These are phyloP conservation scores for Cydia strobilella DNA, from an alignment of 1,140 invertebrate species.

Conservation along the genomic window DNA sequence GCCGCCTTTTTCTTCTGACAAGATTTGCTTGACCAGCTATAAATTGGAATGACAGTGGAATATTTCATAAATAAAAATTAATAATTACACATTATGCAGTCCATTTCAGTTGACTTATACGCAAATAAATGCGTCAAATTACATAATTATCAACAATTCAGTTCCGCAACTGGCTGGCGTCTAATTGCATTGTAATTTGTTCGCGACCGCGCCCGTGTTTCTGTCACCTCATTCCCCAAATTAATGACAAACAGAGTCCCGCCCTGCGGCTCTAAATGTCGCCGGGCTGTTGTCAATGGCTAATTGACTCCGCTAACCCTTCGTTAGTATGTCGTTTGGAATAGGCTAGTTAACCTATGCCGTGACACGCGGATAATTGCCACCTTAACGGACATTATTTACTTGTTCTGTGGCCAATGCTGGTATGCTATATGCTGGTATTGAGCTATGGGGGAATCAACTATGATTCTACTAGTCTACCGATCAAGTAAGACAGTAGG, in stretches of 20 bases:
- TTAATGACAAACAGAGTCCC: slow-evolving; percentile 74
- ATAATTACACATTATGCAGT: not conserved
- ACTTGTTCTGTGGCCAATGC: not conserved
- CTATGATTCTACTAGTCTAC: too few relatives aligned
- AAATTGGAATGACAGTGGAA: too few relatives aligned
- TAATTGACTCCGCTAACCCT: slow-evolving; percentile 68
- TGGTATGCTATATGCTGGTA: not conserved
- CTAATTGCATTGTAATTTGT: slow-evolving; percentile 63
- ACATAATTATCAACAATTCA: slow-evolving; percentile 22
- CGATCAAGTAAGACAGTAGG: too few relatives aligned
- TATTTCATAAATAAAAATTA: not conserved
- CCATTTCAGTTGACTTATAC: not conserved
- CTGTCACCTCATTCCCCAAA: slow-evolving; percentile 73
- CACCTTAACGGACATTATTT: not conserved
- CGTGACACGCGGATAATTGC: slow-evolving; percentile 40
- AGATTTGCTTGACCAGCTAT: too few relatives aligned
- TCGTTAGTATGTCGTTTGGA: slow-evolving; percentile 55
- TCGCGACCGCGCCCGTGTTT: slow-evolving; percentile 65
- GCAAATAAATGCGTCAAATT: slow-evolving; percentile 4
- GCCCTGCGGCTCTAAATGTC: slow-evolving; percentile 65
- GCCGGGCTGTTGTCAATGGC: slow-evolving; percentile 64
- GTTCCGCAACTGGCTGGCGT: slow-evolving; percentile 29
- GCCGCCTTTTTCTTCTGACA: too few relatives aligned
- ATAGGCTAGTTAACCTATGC: slow-evolving; percentile 47
- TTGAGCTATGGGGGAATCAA: not conserved